Evolutionary conservation across 2,113 vertebrate species (phyloP).

Genomic region (Ahaetulla prasina): DNA sequence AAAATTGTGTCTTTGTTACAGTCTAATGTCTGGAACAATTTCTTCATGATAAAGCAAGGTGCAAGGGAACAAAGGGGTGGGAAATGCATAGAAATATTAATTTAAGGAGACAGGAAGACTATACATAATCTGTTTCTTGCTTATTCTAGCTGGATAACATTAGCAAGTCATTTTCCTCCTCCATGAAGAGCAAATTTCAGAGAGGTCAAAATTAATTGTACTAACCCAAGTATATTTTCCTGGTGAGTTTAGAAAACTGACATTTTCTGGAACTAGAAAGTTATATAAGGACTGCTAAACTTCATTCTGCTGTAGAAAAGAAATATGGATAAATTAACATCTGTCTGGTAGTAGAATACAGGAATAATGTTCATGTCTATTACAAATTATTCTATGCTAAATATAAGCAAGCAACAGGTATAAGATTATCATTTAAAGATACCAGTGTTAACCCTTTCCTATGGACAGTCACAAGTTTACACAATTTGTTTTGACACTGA

Average conservation of each 20-base stretch:
- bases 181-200: background rate
- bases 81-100: background rate
- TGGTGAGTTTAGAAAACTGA: background rate
- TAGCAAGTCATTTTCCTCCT: background rate
- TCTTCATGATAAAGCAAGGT: background rate
- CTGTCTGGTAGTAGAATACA: background rate
- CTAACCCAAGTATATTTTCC: background rate
- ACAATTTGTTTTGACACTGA: background rate
- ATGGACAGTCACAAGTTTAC: background rate
- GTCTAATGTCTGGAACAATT: background rate
- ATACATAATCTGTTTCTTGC: background rate
- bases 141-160: background rate
- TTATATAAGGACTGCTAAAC: background rate
- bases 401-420: background rate
- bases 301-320: slow-evolving; percentile 1
- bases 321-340: background rate
- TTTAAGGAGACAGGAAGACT: background rate
- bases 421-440: background rate
- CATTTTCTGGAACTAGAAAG: background rate
- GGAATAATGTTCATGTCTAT: background rate
- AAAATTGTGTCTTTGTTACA: background rate
- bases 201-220: background rate
- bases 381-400: too few species aligned
- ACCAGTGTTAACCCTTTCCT: background rate
- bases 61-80: background rate